Conservation (phyloP, 2,888 invertebrate species). For the Pristionchus entomophagus region DNA sequence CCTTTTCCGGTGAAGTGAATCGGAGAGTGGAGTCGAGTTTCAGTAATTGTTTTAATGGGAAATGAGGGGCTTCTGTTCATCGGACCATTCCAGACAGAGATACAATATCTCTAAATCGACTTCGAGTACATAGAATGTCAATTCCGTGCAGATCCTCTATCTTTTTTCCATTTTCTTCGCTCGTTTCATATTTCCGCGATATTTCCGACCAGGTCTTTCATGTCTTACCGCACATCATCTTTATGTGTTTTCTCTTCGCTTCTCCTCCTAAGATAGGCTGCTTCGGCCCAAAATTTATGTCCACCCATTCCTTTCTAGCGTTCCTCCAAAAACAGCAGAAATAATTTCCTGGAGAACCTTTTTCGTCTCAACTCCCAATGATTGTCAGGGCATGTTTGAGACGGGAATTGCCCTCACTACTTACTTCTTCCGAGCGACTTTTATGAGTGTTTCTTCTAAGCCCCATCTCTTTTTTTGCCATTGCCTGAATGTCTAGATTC, state of each 20-base stretch:
- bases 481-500: too few species aligned
- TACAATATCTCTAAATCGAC: not conserved
- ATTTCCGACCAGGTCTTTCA: not conserved
- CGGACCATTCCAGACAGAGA: too few species aligned
- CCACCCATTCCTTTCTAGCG: not conserved
- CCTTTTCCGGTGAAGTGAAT: not conserved
- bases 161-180: not conserved
- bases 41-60: not conserved
- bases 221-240: constrained; percentile 21
- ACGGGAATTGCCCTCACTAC: constrained; percentile 21
- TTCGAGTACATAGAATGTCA: too few species aligned
- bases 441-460: not conserved
- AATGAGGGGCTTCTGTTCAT: not conserved
- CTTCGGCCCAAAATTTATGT: not conserved
- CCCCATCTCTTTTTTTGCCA: not conserved
- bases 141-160: not conserved
- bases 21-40: not conserved
- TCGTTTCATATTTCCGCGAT: not conserved
- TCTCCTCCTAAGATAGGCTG: not conserved
- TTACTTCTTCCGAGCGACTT: not conserved
- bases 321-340: not conserved
- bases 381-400: not conserved
- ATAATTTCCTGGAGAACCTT: not conserved
- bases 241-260: not conserved
- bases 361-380: not conserved